phyloP scores from a whole-genome alignment of 2,888 invertebrate species.

The Tetranychus truncatus region DNA sequence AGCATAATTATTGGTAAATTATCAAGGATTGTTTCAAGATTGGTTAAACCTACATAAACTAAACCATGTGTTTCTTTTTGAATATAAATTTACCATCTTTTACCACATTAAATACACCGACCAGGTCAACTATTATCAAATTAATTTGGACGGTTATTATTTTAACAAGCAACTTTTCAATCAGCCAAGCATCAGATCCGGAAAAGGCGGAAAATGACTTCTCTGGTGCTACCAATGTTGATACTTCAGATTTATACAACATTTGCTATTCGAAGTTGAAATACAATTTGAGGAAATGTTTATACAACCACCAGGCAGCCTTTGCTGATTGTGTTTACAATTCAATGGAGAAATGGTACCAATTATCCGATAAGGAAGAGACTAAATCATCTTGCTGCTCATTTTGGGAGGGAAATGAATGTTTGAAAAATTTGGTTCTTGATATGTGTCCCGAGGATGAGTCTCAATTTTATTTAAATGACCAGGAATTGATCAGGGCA shows the following conservation, averaged over 20 bases:
- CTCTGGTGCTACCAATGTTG: neutral
- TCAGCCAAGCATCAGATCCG: no score
- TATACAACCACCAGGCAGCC: neutral
- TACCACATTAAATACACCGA: no score
- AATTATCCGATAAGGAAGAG: neutral
- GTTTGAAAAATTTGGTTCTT: neutral
- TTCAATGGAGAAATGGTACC: neutral
- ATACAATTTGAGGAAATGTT: neutral
- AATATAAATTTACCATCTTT: no score
- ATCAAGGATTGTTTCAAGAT: no score
- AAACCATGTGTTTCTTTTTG: no score
- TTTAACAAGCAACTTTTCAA: no score
- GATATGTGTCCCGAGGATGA: neutral
- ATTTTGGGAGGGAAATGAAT: neutral
- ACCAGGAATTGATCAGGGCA: neutral
- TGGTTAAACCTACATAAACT: no score
- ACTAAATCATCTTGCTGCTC: neutral
- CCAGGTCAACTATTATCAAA: no score
- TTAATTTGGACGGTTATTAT: no score
- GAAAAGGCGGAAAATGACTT: no score
- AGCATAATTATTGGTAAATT: no score
- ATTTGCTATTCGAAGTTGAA: neutral
- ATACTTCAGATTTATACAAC: neutral
- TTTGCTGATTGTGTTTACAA: slow-evolving; percentile 1
- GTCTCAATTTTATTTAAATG: neutral